Base-by-base conservation (phyloP, 2,797 vertebrate genomes). In the Semaprochilodus insignis region DNA sequence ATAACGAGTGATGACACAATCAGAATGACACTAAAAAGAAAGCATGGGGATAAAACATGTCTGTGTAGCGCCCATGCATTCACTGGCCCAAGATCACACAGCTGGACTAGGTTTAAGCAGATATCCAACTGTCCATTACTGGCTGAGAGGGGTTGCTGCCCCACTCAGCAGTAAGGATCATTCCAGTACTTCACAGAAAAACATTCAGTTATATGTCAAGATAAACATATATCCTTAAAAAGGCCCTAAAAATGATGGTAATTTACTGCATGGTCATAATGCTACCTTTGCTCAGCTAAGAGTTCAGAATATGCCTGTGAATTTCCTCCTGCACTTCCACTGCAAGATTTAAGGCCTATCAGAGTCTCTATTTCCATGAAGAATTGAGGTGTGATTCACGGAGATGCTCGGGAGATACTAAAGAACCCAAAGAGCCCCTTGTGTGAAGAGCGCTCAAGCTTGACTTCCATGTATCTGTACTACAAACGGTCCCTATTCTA, bases 401-500 rank as follows among this genome's bases (percentile, higher is more conserved):
- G 13, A 23, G n/a, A 44, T 25, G 15, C 34, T 52, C 34, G 62
- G 52, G 27, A 31, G 65, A 72, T 19, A 66, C 51, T 55, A 44
- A 36, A 77, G 31, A 71, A n/a, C 13, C 51, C 19, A n/a, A 62
- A 23, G 57, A 60, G 36, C 34, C 31, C 67, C 23, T 54, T 55
- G 69, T 75, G 34, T 75, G 60, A 23, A 51, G 16, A 72, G 66
- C 25, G 31, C 44, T 17, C 14, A 81, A 55, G 27, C 16, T 70
- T 23, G 59, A 62, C 63, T 59, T 57, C 52, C 19, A 48, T 72
- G n/a, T 77, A 71, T 74, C 25, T 21, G 48, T 44, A 60, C 63
- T 74, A 57, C 73, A 77, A 81, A 63, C 19, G 16, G 19, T 52
- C 48, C 59, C 31, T 65, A 31, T 60, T 82, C 77, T 81, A 83